phyloP scores from a whole-genome alignment of 1,140 invertebrate genomes.

The Oncopeltus fasciatus region DNA sequence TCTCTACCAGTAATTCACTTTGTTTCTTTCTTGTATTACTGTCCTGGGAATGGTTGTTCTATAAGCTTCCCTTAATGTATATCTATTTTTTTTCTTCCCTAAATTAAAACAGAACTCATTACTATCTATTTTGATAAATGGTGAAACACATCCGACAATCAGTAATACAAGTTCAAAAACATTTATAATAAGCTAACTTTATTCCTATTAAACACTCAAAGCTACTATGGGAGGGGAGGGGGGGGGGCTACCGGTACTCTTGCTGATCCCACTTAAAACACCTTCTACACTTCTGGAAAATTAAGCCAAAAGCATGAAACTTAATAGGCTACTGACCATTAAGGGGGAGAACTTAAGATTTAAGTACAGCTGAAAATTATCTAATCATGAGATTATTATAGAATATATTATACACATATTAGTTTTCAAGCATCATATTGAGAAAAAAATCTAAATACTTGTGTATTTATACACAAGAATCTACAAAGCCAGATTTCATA shows the following conservation, averaged over 20 bases:
- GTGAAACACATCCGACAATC: neutral
- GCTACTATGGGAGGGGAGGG: too few relatives aligned
- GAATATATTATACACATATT: too few relatives aligned
- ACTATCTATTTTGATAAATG: neutral
- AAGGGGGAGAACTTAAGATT: too few relatives aligned
- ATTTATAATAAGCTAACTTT: slow-evolving; percentile 2
- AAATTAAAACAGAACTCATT: neutral
- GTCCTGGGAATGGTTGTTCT: neutral
- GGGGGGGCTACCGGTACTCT: slow-evolving; percentile 3
- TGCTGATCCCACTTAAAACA: neutral
- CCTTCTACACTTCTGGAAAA: neutral
- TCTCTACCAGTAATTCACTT: too few relatives aligned
- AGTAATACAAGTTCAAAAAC: neutral
- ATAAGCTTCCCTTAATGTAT: neutral
- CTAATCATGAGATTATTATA: too few relatives aligned
- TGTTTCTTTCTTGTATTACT: too few relatives aligned
- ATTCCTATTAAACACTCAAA: slow-evolving; percentile 7
- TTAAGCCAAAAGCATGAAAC: neutral
- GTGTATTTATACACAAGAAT: too few relatives aligned
- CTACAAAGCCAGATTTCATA: too few relatives aligned
- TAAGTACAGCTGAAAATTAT: too few relatives aligned
- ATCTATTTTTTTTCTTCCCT: neutral
- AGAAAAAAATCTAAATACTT: too few relatives aligned
- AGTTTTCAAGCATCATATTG: too few relatives aligned
- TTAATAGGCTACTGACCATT: neutral